These are phyloP conservation scores for Empis stercorea DNA, from an alignment of 2,888 invertebrate species.

Conservation along the genomic window DNA sequence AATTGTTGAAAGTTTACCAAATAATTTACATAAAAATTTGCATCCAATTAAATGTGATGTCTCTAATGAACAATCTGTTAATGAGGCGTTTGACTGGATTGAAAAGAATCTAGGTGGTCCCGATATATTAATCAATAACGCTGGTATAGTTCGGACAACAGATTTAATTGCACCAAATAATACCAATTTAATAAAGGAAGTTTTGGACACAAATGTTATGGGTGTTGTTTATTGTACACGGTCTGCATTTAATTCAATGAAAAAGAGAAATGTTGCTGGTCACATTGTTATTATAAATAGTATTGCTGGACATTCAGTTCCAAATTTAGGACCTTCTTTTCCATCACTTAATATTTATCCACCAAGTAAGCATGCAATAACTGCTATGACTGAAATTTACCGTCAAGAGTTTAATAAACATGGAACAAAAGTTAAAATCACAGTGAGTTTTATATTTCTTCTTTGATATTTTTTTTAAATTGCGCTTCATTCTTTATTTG, in stretches of 20 bases:
- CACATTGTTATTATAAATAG: slow-evolving; percentile 40
- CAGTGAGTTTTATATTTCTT: slow-evolving; percentile 19
- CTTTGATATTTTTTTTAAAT: no score
- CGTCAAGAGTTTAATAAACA: slow-evolving; percentile 28
- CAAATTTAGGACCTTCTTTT: slow-evolving; percentile 12
- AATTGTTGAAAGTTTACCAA: slow-evolving; percentile 17
- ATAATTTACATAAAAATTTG: slow-evolving; percentile 20
- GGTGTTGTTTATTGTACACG: slow-evolving; percentile 38
- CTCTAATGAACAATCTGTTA: slow-evolving; percentile 40
- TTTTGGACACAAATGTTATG: slow-evolving; percentile 38
- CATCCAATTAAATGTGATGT: slow-evolving; percentile 40
- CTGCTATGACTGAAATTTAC: slow-evolving; percentile 28
- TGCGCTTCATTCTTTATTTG: no score
- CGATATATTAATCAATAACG: slow-evolving; percentile 47
- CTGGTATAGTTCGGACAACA: slow-evolving; percentile 21
- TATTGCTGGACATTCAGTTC: slow-evolving; percentile 22
- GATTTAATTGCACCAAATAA: slow-evolving; percentile 15
- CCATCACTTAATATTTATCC: slow-evolving; percentile 27
- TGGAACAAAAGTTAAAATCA: slow-evolving; percentile 29
- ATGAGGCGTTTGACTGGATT: slow-evolving; percentile 39
- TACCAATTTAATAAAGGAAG: slow-evolving; percentile 19
- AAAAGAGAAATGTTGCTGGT: slow-evolving; percentile 27
- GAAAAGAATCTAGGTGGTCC: slow-evolving; percentile 39
- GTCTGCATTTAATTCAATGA: slow-evolving; percentile 38
- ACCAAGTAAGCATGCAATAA: slow-evolving; percentile 28